phyloP scores from a whole-genome alignment of 2,797 vertebrate genomes.

The Amniataba percoides region DNA sequence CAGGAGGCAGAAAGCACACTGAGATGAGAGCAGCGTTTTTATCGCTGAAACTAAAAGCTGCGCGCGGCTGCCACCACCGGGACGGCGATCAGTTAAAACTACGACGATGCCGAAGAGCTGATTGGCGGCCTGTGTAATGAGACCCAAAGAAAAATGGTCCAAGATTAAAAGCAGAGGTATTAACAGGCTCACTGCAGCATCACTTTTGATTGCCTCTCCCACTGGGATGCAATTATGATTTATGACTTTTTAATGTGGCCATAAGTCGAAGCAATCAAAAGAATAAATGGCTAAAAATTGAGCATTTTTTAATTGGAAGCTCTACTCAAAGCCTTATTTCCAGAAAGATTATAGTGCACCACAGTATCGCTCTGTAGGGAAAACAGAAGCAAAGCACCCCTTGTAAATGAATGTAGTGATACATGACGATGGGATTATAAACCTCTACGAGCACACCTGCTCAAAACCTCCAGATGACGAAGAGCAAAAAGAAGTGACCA shows the following conservation, averaged over 20 bases:
- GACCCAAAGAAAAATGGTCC: constrained; percentile 9
- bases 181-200: constrained; percentile 58
- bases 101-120: constrained; percentile 10
- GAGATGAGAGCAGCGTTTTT: constrained; percentile 46
- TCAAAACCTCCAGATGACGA: constrained; percentile 29
- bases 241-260: constrained; percentile 75
- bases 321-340: constrained; percentile 56
- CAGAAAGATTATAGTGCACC: constrained; percentile 35
- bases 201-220: constrained; percentile 57
- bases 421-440: constrained; percentile 27
- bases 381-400: constrained; percentile 19
- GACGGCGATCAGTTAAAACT: constrained; percentile 31
- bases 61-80: not conserved
- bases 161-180: constrained; percentile 63
- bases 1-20: constrained; percentile 28
- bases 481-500: not conserved
- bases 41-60: constrained; percentile 49
- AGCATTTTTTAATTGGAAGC: constrained; percentile 67
- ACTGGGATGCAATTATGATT: constrained; percentile 70
- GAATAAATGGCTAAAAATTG: constrained; percentile 60
- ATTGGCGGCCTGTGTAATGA: constrained; percentile 45
- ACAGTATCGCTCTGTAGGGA: constrained; percentile 6
- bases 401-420: constrained; percentile 30
- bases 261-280: constrained; percentile 67
- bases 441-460: constrained; percentile 25